phyloP scores from a whole-genome alignment of 2,797 vertebrate species.

The Emydoidea blandingii region DNA sequence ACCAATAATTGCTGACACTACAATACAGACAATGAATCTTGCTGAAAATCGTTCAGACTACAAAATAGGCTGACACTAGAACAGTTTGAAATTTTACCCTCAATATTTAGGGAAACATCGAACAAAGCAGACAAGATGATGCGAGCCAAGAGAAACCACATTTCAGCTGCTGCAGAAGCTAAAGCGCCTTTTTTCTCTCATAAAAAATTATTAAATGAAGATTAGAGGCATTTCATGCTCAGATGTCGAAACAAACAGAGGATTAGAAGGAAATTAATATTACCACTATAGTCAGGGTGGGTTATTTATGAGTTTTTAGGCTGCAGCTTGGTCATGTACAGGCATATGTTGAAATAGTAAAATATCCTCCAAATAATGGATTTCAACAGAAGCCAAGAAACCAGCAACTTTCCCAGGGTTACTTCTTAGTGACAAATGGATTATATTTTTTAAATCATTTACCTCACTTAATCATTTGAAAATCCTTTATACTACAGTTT shows the following conservation, averaged over 20 bases:
- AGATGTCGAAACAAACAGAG: conserved; percentile 62
- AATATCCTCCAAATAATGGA: not conserved
- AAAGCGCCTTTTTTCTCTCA: conserved; percentile 12
- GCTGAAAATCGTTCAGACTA: conserved; percentile 54
- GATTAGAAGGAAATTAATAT: conserved; percentile 48
- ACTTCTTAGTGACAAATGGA: conserved; percentile 43
- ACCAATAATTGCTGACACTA: conserved; percentile 57
- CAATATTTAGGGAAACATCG: conserved; percentile 12
- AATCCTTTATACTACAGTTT: conserved; percentile 1
- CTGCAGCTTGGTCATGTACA: conserved; percentile 32
- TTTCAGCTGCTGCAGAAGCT: conserved; percentile 50
- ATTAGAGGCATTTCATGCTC: conserved; percentile 55
- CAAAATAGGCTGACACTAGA: conserved; percentile 25
- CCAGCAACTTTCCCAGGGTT: conserved; percentile 4
- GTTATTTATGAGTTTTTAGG: conserved; percentile 59
- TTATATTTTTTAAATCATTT: conserved; percentile 13
- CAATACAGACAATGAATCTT: conserved; percentile 49
- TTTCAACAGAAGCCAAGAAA: conserved; percentile 36
- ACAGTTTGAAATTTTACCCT: conserved; percentile 31
- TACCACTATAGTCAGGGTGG: not conserved
- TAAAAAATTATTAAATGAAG: conserved; percentile 52
- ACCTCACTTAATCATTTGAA: conserved; percentile 56
- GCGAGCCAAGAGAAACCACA: conserved; percentile 43
- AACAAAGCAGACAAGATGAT: conserved; percentile 36
- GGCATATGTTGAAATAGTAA: conserved; percentile 24